Conservation (phyloP, 2,797 vertebrate genomes). For the Gymnothorax reevesii region DNA sequence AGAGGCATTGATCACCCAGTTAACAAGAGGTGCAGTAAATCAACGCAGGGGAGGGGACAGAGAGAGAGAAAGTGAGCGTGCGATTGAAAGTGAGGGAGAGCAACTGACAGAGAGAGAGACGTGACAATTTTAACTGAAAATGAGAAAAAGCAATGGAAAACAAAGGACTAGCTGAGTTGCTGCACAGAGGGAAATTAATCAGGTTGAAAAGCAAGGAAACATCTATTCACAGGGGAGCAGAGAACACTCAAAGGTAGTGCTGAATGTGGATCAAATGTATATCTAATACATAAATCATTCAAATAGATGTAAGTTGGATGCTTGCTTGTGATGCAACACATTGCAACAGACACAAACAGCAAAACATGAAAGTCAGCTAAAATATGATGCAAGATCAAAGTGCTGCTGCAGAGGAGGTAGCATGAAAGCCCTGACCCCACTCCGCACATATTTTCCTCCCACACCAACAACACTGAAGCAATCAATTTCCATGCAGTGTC, state of each 20-base stretch:
- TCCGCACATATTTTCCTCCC: not conserved
- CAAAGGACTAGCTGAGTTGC: not conserved
- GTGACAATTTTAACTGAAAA: not conserved
- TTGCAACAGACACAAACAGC: slow-evolving; percentile 31
- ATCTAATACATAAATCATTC: not conserved
- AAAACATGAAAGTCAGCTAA: slow-evolving; percentile 36
- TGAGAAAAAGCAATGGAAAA: not conserved
- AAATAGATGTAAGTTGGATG: not conserved
- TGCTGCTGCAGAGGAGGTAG: not conserved
- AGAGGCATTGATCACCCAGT: slow-evolving; percentile 51
- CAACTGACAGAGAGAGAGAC: not conserved
- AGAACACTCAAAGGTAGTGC: not conserved
- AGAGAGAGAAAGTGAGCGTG: not conserved
- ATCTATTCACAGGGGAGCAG: not conserved
- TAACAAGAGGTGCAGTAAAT: slow-evolving; percentile 51
- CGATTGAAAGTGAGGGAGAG: not conserved
- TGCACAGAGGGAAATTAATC: no score
- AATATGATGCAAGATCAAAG: not conserved
- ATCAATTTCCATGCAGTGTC: not conserved
- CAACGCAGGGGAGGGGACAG: slow-evolving; percentile 33
- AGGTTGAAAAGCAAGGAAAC: not conserved
- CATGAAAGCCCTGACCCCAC: not conserved
- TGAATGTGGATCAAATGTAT: not conserved
- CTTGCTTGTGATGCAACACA: slow-evolving; percentile 17
- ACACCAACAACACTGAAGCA: not conserved